These are phyloP conservation scores for Anser cygnoides DNA, from an alignment of 2,113 vertebrate species.

Conservation along the genomic window DNA sequence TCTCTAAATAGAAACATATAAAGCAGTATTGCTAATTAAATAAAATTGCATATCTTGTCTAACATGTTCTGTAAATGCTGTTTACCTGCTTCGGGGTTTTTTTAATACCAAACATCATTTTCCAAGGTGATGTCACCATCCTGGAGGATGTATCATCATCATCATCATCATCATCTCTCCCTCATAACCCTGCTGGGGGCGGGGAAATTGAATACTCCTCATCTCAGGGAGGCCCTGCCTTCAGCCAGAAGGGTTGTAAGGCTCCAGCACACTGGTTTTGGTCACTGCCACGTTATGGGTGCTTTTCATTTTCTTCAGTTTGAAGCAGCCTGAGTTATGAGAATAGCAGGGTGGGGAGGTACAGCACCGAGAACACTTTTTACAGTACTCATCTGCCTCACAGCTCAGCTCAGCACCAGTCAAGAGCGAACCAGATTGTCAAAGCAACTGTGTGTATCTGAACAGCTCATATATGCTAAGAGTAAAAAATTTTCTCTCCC, in stretches of 20 bases:
- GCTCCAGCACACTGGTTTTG: neutral
- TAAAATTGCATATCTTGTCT: neutral
- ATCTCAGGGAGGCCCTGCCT: neutral
- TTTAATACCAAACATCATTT: neutral
- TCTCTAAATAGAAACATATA: constrained; percentile 65
- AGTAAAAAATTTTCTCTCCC: neutral
- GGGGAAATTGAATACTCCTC: neutral
- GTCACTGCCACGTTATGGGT: neutral
- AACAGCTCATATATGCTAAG: neutral
- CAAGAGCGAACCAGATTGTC: neutral
- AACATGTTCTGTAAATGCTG: neutral
- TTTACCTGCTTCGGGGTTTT: neutral
- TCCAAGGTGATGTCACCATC: neutral
- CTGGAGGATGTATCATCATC: neutral
- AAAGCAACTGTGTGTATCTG: neutral
- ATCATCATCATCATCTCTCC: too few species aligned
- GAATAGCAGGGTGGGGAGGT: too few species aligned
- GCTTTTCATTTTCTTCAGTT: neutral
- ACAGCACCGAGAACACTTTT: neutral
- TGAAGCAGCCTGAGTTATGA: neutral
- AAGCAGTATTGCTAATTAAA: neutral
- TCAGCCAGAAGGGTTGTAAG: neutral
- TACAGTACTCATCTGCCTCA: neutral
- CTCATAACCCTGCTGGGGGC: neutral
- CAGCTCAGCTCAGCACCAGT: neutral